These are phyloP conservation scores for Thermophis baileyi DNA, from an alignment of 2,113 vertebrate genomes.

Conservation along the genomic window DNA sequence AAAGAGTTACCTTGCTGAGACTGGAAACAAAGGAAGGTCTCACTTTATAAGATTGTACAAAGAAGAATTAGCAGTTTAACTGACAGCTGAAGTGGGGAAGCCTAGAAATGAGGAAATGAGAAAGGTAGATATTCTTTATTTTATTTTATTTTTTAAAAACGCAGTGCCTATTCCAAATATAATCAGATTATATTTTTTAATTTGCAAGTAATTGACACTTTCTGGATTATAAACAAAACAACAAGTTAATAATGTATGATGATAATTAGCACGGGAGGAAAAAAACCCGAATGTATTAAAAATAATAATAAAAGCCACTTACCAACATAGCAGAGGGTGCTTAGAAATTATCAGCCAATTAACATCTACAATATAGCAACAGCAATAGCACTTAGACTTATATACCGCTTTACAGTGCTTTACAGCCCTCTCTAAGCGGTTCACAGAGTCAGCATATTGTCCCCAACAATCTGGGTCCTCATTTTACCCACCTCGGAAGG, in stretches of 20 bases:
- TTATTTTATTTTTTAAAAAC: not conserved
- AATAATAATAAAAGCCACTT: not conserved
- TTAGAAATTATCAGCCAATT: not conserved
- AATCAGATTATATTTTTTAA: not conserved
- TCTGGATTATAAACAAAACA: not conserved
- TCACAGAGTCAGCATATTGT: no score
- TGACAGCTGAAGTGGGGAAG: not conserved
- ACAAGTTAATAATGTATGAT: not conserved
- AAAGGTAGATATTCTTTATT: not conserved
- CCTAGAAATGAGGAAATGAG: not conserved
- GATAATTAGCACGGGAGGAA: not conserved
- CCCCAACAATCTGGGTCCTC: no score
- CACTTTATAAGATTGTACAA: not conserved
- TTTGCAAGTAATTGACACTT: not conserved
- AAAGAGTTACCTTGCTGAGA: not conserved
- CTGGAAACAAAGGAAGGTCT: not conserved
- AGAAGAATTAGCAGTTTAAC: not conserved
- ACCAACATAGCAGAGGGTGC: not conserved
- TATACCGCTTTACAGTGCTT: no score
- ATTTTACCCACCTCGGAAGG: no score
- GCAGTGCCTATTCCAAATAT: not conserved
- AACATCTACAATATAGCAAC: not conserved
- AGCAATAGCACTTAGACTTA: no score
- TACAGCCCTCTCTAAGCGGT: no score
- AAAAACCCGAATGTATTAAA: not conserved